Base-by-base conservation (phyloP, 1,140 invertebrate species). In the Drosophila dunni region DNA sequence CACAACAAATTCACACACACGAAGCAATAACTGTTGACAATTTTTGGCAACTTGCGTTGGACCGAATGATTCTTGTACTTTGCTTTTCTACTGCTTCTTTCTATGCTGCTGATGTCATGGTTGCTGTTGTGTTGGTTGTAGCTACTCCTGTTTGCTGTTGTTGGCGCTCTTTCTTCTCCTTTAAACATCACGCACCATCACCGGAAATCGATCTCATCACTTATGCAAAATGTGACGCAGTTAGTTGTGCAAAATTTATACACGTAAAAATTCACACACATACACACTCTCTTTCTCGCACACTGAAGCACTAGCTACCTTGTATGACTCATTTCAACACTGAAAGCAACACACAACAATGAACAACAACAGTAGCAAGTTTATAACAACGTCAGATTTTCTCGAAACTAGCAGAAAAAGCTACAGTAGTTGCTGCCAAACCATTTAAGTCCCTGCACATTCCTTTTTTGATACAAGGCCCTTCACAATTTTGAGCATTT, bases 201-300 rank as follows among this genome's bases (percentile, higher is more conserved):
- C 72, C 79, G 84, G 84, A 89, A 89, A 89, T 89, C 84, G 84
- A 89, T 89, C 84, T 84, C 84, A 89, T 89, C 85, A 89, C 81
- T 89, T 89, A 89, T 89, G 84, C 84, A 89, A 89, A 89, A 89
- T 89, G 85, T 84, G 80, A 83, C 84, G 85, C 85, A 81, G 85
- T 88, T 88, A 88, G 84, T 89, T 80, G 57, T 74, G 69, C 64
- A 80, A 89, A 88, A 88, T 88, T 67, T 88, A 79, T 88, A 80
- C 77, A 66, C 45, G 13, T 72, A 51, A 64, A 65, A 34, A 50
- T 5, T 50, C 33, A 11, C 15, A 57, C 46, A 67, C 9, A 61
- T 15, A 56, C 62, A 48, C 57, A 51, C 24, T 3, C 24, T 0
- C 24, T 5, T 15, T 48, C 17, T 46, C 48, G 13, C 11, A 50